These are phyloP conservation scores for Poecilobothrus nobilitatus DNA, from an alignment of 2,888 invertebrate species.

Conservation along the genomic window DNA sequence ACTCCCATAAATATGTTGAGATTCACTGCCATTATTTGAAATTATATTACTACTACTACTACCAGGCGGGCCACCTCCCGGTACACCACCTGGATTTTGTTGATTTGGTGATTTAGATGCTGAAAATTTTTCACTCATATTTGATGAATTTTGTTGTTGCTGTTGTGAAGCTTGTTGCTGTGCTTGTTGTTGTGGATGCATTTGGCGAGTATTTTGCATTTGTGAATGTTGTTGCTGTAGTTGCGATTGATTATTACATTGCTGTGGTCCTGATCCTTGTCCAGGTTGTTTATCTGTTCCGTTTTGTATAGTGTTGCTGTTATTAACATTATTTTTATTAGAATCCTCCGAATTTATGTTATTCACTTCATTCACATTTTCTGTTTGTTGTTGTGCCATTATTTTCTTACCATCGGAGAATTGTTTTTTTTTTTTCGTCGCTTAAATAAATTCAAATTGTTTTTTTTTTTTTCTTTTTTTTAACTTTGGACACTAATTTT, in stretches of 20 bases:
- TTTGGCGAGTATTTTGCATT: constrained; percentile 16
- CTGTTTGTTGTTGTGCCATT: constrained; percentile 32
- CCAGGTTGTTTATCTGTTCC: constrained; percentile 12
- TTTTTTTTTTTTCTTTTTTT: too few relatives aligned
- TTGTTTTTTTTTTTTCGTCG: not conserved
- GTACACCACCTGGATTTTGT: constrained; percentile 14
- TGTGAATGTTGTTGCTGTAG: constrained; percentile 26
- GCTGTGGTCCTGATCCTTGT: constrained; percentile 26
- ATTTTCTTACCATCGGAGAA: constrained; percentile 16
- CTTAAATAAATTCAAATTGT: not conserved
- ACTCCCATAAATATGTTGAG: constrained; percentile 25
- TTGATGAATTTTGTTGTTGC: constrained; percentile 22
- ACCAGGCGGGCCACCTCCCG: constrained; percentile 27
- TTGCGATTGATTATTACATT: constrained; percentile 33
- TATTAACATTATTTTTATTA: constrained; percentile 19
- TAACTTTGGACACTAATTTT: not conserved
- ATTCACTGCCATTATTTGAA: constrained; percentile 37
- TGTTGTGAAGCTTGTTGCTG: constrained; percentile 32
- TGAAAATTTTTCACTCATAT: constrained; percentile 19
- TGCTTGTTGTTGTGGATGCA: constrained; percentile 31
- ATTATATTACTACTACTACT: constrained; percentile 29
- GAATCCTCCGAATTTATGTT: constrained; percentile 23
- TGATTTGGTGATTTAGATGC: constrained; percentile 21
- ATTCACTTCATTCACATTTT: constrained; percentile 29
- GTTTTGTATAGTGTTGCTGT: constrained; percentile 10